Evolutionary conservation across 2,797 vertebrate genomes (phyloP).

Genomic region (Argyrosomus regius): DNA sequence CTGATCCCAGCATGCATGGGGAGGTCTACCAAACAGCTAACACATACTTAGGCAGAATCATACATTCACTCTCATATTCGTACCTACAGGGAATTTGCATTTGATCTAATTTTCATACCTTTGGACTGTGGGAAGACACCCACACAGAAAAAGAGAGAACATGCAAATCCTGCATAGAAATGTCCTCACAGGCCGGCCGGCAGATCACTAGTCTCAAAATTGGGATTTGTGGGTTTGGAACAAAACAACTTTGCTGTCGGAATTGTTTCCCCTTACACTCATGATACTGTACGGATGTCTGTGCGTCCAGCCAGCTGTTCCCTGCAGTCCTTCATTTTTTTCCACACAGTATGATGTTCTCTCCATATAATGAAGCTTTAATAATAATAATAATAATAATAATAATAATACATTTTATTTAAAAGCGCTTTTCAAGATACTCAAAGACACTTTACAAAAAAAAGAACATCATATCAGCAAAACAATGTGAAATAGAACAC

Average conservation of each 20-base stretch:
- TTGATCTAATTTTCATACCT: neutral
- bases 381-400: too few relatives aligned
- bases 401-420: too few relatives aligned
- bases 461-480: too few relatives aligned
- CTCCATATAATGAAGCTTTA: slow-evolving; percentile 2
- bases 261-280: neutral
- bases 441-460: too few relatives aligned
- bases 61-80: neutral
- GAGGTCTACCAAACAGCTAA: neutral
- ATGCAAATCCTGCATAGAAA: neutral
- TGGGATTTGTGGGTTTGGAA: slow-evolving; percentile 19
- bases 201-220: neutral
- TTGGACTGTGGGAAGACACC: neutral
- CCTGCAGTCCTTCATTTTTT: slow-evolving; percentile 13
- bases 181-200: neutral
- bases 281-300: neutral
- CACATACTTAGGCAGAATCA: neutral
- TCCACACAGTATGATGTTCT: slow-evolving; percentile 1
- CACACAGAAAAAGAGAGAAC: neutral
- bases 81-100: neutral
- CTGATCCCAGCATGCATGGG: neutral
- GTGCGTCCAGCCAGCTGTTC: slow-evolving; percentile 25
- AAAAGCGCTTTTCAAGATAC: too few relatives aligned
- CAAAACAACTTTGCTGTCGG: neutral
- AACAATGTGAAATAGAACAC: too few relatives aligned